phyloP scores from a whole-genome alignment of 2,113 vertebrate species.

The Melospiza melodia region DNA sequence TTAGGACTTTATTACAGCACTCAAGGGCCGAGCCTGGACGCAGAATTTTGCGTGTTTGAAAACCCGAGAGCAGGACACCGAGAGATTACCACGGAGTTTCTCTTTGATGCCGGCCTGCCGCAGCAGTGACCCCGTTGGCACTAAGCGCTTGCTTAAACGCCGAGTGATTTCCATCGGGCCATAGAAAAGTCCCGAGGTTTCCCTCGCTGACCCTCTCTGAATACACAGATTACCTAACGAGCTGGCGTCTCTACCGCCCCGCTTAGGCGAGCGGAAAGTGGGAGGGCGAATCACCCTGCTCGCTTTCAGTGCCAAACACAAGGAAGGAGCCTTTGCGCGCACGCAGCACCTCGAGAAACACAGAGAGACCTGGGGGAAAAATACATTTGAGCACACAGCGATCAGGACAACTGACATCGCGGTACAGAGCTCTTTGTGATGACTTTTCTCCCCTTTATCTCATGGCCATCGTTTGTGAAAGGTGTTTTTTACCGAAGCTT shows the following conservation, averaged over 20 bases:
- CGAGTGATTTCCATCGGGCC: background rate
- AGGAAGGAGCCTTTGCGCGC: background rate
- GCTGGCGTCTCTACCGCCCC: conserved; percentile 1
- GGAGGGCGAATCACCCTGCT: background rate
- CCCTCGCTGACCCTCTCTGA: background rate
- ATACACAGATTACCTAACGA: conserved; percentile 32
- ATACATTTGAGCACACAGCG: background rate
- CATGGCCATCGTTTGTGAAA: background rate
- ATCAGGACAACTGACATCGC: background rate
- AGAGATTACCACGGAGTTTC: background rate
- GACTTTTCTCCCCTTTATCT: background rate
- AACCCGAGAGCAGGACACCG: background rate
- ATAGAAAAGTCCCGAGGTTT: background rate
- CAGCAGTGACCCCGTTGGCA: background rate
- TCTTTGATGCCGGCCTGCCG: background rate
- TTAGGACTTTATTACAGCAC: background rate
- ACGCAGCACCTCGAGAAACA: background rate
- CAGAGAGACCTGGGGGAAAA: background rate
- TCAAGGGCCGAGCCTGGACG: background rate
- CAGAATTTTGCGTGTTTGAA: background rate
- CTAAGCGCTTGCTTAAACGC: background rate
- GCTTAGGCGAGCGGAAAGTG: background rate
- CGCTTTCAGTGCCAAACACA: background rate
- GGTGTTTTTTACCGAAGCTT: background rate
- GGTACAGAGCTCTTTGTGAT: background rate